These are phyloP conservation scores for Bostrychus sinensis DNA, from an alignment of 2,113 vertebrate genomes.

Conservation along the genomic window DNA sequence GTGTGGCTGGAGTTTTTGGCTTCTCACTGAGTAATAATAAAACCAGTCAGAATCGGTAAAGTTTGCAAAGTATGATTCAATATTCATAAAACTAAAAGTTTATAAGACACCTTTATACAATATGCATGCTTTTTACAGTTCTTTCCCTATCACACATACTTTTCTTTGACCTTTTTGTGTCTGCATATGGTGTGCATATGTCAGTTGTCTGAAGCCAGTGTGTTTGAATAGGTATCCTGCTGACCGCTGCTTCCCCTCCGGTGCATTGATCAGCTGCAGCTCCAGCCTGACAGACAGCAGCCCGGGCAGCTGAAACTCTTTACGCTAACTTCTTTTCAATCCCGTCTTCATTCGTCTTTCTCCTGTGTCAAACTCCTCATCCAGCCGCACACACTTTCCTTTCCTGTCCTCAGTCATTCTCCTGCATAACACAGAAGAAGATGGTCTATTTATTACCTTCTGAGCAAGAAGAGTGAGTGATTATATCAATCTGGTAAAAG, in stretches of 20 bases:
- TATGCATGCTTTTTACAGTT: too few species aligned
- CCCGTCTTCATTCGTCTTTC: conserved; percentile 48
- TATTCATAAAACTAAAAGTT: too few species aligned
- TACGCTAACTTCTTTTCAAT: conserved; percentile 55
- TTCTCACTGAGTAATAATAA: too few species aligned
- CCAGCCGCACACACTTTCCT: conserved; percentile 43
- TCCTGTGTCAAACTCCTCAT: conserved; percentile 58
- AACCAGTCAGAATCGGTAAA: too few species aligned
- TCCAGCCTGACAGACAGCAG: conserved; percentile 20
- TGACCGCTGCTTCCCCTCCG: conserved; percentile 19
- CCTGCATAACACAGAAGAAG: conserved; percentile 53
- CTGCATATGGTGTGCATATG: neutral
- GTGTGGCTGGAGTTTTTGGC: too few species aligned
- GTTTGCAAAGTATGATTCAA: too few species aligned
- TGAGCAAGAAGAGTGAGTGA: conserved; percentile 39
- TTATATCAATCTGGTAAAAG: conserved; percentile 27
- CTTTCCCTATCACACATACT: too few species aligned
- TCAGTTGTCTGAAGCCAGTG: neutral
- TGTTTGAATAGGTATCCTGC: conserved; percentile 13
- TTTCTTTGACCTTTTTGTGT: neutral
- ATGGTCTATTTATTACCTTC: conserved; percentile 49
- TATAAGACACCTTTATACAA: too few species aligned
- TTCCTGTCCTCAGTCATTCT: conserved; percentile 46
- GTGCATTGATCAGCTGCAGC: conserved; percentile 17
- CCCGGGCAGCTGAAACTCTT: conserved; percentile 40